These are phyloP conservation scores for Bufo bufo DNA, from an alignment of 2,113 vertebrate genomes.

Conservation along the genomic window DNA sequence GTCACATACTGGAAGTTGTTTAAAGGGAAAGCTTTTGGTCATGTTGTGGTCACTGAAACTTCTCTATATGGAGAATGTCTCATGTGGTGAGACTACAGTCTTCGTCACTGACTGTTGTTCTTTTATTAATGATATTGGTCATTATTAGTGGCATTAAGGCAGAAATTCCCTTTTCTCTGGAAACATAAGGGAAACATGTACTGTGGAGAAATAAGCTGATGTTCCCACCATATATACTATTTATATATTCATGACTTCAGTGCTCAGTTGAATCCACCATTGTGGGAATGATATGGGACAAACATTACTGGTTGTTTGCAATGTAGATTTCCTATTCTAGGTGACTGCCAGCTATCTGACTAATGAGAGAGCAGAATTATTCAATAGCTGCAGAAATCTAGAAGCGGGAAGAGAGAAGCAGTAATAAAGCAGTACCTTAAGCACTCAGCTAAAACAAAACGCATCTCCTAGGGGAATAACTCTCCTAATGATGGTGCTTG, in stretches of 20 bases:
- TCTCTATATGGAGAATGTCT: not conserved
- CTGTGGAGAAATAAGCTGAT: not conserved
- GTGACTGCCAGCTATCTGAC: not conserved
- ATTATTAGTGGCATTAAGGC: not conserved
- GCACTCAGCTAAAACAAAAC: not conserved
- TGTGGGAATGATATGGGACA: slow-evolving; percentile 6
- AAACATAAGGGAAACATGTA: not conserved
- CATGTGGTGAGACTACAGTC: not conserved
- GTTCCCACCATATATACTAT: no score
- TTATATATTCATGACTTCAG: not conserved
- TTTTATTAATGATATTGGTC: not conserved
- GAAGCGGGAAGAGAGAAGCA: not conserved
- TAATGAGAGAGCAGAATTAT: not conserved
- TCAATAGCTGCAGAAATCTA: not conserved
- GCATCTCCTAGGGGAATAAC: not conserved
- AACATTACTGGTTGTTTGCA: not conserved
- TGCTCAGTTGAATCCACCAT: not conserved
- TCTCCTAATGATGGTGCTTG: not conserved
- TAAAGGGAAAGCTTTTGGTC: not conserved
- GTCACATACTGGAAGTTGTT: no score
- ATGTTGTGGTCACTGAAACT: not conserved
- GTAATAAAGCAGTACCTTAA: not conserved
- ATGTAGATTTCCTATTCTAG: not conserved
- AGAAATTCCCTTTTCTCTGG: not conserved
- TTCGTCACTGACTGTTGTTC: not conserved